Conservation (phyloP, 2,888 invertebrate genomes). For the Chrysomela aeneicollis region DNA sequence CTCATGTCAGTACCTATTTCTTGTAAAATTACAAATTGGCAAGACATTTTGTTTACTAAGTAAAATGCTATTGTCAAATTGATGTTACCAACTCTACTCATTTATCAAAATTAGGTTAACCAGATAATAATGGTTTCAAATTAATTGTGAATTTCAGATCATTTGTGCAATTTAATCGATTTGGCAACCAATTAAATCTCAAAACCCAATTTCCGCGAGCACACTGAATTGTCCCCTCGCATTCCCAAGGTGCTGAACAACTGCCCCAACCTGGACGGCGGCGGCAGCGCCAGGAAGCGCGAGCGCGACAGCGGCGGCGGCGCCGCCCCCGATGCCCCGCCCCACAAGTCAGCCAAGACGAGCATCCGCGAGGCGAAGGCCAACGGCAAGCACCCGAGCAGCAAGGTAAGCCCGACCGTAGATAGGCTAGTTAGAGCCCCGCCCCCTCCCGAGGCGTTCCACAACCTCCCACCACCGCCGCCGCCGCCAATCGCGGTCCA, state of each 20-base stretch:
- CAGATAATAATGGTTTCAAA: too few species aligned
- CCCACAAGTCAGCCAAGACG: slow-evolving; percentile 53
- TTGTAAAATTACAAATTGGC: too few species aligned
- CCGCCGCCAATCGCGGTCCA: slow-evolving; percentile 25
- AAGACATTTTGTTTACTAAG: too few species aligned
- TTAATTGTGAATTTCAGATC: too few species aligned
- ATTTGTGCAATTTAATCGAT: too few species aligned
- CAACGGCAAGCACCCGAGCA: slow-evolving; percentile 57
- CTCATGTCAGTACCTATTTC: too few species aligned
- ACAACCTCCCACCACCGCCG: slow-evolving; percentile 17
- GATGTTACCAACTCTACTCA: too few species aligned
- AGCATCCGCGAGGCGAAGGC: slow-evolving; percentile 53
- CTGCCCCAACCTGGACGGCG: slow-evolving; percentile 18
- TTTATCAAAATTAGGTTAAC: too few species aligned
- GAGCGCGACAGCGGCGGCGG: slow-evolving; percentile 49
- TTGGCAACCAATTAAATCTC: too few species aligned
- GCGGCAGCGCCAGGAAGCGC: slow-evolving; percentile 37
- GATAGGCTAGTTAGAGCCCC: slow-evolving; percentile 21
- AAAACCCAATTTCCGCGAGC: too few species aligned
- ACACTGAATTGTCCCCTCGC: too few species aligned
- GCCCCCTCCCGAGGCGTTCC: slow-evolving; percentile 7
- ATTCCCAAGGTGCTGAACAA: neutral
- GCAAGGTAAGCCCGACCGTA: slow-evolving; percentile 55
- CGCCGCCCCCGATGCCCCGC: slow-evolving; percentile 49
- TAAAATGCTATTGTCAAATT: too few species aligned